Evolutionary conservation across 2,797 vertebrate species (phyloP).

Genomic region (Sebastes cheni): DNA sequence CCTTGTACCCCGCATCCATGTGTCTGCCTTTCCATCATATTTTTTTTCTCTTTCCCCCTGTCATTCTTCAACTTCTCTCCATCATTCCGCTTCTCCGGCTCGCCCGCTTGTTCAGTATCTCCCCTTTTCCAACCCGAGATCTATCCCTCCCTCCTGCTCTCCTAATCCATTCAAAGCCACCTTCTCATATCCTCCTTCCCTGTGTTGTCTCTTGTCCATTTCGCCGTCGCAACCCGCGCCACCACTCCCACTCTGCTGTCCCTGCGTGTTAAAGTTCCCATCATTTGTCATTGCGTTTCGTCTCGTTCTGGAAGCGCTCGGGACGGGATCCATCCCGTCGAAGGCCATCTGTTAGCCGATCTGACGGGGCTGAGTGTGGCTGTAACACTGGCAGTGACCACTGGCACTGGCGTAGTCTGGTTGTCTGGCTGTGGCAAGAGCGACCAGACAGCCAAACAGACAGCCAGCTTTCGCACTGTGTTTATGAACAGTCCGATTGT

Average conservation of each 20-base stretch:
- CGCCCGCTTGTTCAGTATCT: constrained; percentile 10
- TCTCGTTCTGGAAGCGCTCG: constrained; percentile 25
- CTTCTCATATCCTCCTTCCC: background rate
- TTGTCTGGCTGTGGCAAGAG: constrained; percentile 42
- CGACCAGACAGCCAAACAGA: constrained; percentile 47
- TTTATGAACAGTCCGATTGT: constrained; percentile 65
- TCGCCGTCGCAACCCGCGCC: constrained; percentile 7
- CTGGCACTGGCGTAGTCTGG: constrained; percentile 46
- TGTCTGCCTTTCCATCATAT: constrained; percentile 31
- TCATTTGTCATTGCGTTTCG: constrained; percentile 50
- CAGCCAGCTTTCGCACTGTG: constrained; percentile 58
- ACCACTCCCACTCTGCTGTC: constrained; percentile 28
- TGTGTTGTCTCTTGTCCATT: constrained; percentile 17
- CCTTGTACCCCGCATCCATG: constrained; percentile 25
- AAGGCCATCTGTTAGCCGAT: constrained; percentile 73
- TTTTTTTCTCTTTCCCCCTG: constrained; percentile 11
- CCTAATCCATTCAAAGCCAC: constrained; percentile 13
- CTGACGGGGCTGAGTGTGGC: constrained; percentile 56
- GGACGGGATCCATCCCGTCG: constrained; percentile 44
- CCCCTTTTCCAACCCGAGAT: background rate
- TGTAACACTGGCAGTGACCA: constrained; percentile 60
- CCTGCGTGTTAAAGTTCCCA: constrained; percentile 42
- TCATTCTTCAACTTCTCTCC: constrained; percentile 8
- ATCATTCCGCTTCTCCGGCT: constrained; percentile 4
- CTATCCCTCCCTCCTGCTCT: background rate